Evolutionary conservation across 35 echinoderm and acorn worm species (phyloP).

Genomic region (Strongylocentrotus purpuratus): DNA sequence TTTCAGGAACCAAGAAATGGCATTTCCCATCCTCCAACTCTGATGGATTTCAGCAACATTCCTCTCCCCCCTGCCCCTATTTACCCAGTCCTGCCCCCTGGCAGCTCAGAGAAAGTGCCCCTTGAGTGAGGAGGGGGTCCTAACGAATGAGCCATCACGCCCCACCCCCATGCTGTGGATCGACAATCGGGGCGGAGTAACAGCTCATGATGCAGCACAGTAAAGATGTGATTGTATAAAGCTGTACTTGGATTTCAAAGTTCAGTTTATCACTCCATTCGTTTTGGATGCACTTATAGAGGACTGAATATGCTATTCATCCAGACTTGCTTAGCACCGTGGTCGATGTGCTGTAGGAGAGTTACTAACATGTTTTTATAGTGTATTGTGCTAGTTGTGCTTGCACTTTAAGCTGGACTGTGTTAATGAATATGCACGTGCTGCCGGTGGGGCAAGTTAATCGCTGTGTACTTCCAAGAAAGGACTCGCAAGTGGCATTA

Average conservation of each 20-base stretch:
- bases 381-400: background rate
- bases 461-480: background rate
- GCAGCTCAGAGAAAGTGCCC: conserved; percentile 26
- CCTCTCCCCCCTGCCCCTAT: conserved; percentile 38
- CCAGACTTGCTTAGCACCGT: background rate
- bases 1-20: background rate
- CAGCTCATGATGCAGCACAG: background rate
- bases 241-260: background rate
- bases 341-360: background rate
- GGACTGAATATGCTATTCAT: background rate
- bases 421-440: background rate
- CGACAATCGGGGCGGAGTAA: background rate
- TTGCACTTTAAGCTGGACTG: background rate
- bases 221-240: background rate
- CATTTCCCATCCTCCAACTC: background rate
- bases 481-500: background rate
- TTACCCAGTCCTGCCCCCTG: conserved; percentile 24
- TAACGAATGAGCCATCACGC: background rate
- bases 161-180: background rate
- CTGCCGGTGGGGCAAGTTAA: background rate
- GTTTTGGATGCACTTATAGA: background rate
- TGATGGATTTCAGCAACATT: conserved; percentile 47
- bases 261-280: background rate
- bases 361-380: background rate
- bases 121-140: conserved; percentile 21